Evolutionary conservation across 2,797 vertebrate species (phyloP), one percentile per base, ranked within the genome.

Genomic region (Cryptoblepharus egeriae): DNA sequence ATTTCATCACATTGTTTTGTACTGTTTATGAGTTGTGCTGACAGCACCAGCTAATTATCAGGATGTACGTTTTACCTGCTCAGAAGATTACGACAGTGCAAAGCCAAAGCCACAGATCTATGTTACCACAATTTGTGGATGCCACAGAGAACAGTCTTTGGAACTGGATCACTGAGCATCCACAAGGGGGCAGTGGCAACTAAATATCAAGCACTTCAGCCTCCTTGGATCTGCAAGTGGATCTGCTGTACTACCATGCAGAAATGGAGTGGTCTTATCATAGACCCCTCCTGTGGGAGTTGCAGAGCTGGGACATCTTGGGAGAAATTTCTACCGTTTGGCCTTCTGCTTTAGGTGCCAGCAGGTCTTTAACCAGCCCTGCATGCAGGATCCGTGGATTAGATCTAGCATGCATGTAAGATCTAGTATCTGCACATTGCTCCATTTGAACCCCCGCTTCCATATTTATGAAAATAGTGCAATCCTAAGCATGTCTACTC

Each of bases 141-240:
- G 28, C 4, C 45, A 42, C 35, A 60, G 20, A 16, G 24, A 45
- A 12, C 6, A 57, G 74, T 5, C n/a, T 75, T 52, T 55, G 22
- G 15, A n/a, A 35, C 8, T 61, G 28, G 12, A 68, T 79, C 42
- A 52, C n/a, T 45, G 6, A 55, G 30, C 8, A 68, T 12, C 85
- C 85, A 82, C 85, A 64, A 82, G 85, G 45, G 32, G 85, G 70
- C 15, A 35, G n/a, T 57, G 64, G 9, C 35, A 68, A 57, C 70
- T 75, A 75, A 58, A 64, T 3, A 32, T 8, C 18, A 22, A 35
- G 20, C 10, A 32, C 20, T 69, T 73, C 32, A 32, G 1, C 63
- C 30, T 68, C 32, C 52, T 63, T 30, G 65, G 35, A 58, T 26
- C 7, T 55, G 20, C 67, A 60, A 15, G 15, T 52, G 49, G 49